phyloP scores from a whole-genome alignment of 2,888 invertebrate genomes.

The Tenthredo scrophulariae region DNA sequence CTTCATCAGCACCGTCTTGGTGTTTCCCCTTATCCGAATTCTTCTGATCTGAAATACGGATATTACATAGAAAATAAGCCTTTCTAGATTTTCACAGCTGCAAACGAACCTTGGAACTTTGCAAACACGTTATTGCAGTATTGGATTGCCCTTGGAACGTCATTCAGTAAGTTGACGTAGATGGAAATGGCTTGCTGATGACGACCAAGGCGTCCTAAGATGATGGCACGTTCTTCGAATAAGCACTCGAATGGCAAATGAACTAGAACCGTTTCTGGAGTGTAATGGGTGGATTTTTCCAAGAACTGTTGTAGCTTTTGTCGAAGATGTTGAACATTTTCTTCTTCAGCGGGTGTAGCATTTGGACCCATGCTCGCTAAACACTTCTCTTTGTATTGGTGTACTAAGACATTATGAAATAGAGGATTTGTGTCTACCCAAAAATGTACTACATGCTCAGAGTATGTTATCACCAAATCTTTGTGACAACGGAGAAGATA shows the following conservation, averaged over 20 bases:
- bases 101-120: constrained; percentile 72
- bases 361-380: constrained; percentile 69
- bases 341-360: constrained; percentile 77
- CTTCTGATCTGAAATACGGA: constrained; percentile 63
- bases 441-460: constrained; percentile 94
- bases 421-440: constrained; percentile 93
- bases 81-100: constrained; percentile 4
- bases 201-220: constrained; percentile 92
- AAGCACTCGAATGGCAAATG: constrained; percentile 92
- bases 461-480: constrained; percentile 91
- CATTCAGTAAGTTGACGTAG: constrained; percentile 92
- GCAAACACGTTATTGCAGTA: constrained; percentile 90
- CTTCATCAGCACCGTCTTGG: constrained; percentile 76
- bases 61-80: not conserved
- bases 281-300: constrained; percentile 89
- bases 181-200: constrained; percentile 96
- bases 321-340: constrained; percentile 80
- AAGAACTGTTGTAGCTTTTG: constrained; percentile 88
- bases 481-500: constrained; percentile 92
- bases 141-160: constrained; percentile 89
- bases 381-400: constrained; percentile 90
- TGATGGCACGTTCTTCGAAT: constrained; percentile 96
- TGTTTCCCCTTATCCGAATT: constrained; percentile 67
- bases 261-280: constrained; percentile 91
- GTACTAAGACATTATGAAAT: constrained; percentile 95